Evolutionary conservation across 64 coral and sea anemone species (phyloP), one percentile per base, ranked within the genome.

Genomic region (Montipora foliosa): DNA sequence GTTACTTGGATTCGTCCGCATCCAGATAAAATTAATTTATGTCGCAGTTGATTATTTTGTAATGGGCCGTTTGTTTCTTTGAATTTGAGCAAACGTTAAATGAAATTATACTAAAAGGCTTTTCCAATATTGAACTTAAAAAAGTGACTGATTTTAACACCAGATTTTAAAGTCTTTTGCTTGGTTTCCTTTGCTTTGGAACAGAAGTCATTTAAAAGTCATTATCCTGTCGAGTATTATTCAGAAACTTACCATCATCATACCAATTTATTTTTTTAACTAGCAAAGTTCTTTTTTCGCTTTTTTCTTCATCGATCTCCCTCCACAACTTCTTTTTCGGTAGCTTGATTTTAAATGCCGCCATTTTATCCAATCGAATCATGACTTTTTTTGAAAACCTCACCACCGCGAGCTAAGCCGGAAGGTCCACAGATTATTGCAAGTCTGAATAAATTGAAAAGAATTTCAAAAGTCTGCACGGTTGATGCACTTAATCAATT

Each of bases 181-280:
- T 17, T 64, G 24, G 82, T 86, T 71, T 62, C 19, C 79, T 19
- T 82, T 11, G 19, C 19, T 1, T 47, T 72, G 8, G 45, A 50
- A 59, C 49, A 86, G 66, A 86, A 86, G 82, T 86, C 82, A 86
- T 86, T 84, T 86, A 86, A 86, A 86, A 86, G 82, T 86, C 82
- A 86, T 86, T 86, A 71, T 72, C 62, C 15, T 49, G 82, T 48
- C 82, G 82, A 59, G 44, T 12, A 17, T 20, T 46, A 49, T 86
- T 86, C 29, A 84, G 17, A 47, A 47, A 44, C 16, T 64, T 11
- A 47, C 22, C 7, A 19, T 45, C 15, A 66, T 64, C 59, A 66
- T 12, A 86, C 11, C 6, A 11, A 37, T 17, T 86, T 71, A 71
- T 72, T 9, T 71, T 86, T 68, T 48, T 49, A 47, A 62, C 59